Evolutionary conservation across 1,140 invertebrate genomes (phyloP).

Genomic region (Mactra quadrangularis): DNA sequence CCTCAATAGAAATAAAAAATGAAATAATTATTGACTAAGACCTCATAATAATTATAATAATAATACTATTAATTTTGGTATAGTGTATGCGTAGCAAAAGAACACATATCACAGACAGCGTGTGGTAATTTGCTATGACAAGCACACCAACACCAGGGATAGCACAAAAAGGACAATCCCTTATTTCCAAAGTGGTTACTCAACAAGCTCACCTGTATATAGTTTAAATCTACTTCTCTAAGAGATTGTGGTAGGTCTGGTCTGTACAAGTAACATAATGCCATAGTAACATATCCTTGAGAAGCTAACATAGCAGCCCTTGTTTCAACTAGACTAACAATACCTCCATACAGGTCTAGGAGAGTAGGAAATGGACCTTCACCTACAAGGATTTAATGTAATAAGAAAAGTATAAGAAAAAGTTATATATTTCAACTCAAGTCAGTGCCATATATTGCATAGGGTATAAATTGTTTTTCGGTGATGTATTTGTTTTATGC

Average conservation of each 20-base stretch:
- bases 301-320: slow-evolving; percentile 40
- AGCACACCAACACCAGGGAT: no score
- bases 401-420: neutral
- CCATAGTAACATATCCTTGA: slow-evolving; percentile 32
- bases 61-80: no score
- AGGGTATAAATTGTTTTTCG: neutral
- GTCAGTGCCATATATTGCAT: neutral
- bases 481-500: neutral
- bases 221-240: slow-evolving; percentile 1
- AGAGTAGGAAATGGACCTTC: slow-evolving; percentile 46
- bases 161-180: no score
- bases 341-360: slow-evolving; percentile 41
- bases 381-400: neutral
- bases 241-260: neutral
- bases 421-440: neutral
- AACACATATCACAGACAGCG: no score
- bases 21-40: no score
- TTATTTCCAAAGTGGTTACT: no score
- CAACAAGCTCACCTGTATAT: slow-evolving; percentile 25
- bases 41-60: no score
- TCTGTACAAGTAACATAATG: slow-evolving; percentile 20
- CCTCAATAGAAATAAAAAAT: no score
- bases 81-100: no score
- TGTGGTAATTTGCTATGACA: no score
- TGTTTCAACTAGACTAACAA: slow-evolving; percentile 39